Base-by-base conservation (phyloP, 2,888 invertebrate species). In the Spicauda simplicius region DNA sequence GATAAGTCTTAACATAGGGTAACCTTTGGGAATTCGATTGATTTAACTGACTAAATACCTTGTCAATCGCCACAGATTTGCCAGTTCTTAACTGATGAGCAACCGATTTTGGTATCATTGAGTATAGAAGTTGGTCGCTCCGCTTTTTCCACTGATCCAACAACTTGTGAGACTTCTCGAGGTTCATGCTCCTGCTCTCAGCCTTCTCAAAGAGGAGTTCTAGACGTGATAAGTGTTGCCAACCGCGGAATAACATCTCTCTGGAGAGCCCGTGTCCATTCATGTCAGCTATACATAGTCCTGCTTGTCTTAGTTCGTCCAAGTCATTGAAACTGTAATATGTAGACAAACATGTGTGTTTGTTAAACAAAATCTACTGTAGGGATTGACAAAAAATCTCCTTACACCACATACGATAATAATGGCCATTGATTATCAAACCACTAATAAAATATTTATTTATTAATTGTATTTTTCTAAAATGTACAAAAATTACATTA, bases 91-190 rank as follows among this genome's bases (percentile, higher is more conserved):
- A 93, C 71, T 96, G 94, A 79, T 97, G 97, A 0, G 97, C 98
- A 16, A 98, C 96, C 1, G 96, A 95, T 77, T 96, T 95, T 0
- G 98, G 98, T 79, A 98, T 97, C 98, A 98, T 98, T 0, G 98
- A 97, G 81, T 98, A 98, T 0, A 98, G 90, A 5, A 98, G 91
- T 73, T 97, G 97, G 80, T 98, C 97, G 0, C 97, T 97, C 73
- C 96, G 95, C 68, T 96, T 95, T 84, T 97, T 97, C 97, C 97
- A 98, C 41, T 96, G 95, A 80, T 98, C 97, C 16, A 97, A 90
- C 19, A 97, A 90, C 63, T 95, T 94, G 77, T 97, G 94, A 48
- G 96, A 97, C 74, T 96, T 95, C 79, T 97, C 97, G 69, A 98
- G 88, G 69, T 97, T 96, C 64, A 95, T 94, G 48, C 97, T 96